A percentile compares a stretch with the other conserved stretches of the same genome.
phyloP scores from a whole-genome alignment of 2,113 vertebrate species.

The Mesocricetus auratus region DNA sequence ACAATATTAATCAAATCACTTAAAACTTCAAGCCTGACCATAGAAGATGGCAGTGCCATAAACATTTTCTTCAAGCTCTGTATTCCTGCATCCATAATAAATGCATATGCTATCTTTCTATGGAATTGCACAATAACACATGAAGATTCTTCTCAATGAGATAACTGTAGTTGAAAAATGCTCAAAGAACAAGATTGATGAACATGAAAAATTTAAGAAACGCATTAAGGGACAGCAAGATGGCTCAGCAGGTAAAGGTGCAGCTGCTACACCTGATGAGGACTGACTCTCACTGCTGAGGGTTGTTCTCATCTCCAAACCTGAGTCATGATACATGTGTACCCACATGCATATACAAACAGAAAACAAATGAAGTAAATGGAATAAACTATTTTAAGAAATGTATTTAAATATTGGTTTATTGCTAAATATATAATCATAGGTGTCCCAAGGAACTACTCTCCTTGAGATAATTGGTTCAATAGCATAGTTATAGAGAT shows the following conservation, averaged over 20 bases:
- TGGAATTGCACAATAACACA: neutral
- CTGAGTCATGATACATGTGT: neutral
- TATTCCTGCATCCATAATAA: neutral
- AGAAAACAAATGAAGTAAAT: neutral
- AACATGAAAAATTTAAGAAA: neutral
- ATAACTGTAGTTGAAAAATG: neutral
- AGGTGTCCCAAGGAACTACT: neutral
- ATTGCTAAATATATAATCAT: neutral
- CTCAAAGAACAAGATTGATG: neutral
- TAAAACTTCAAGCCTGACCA: conserved; percentile 23
- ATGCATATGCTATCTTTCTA: neutral
- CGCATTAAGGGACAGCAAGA: neutral
- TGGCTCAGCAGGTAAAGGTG: neutral
- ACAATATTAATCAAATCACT: neutral
- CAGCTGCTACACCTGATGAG: neutral
- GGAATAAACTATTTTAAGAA: neutral
- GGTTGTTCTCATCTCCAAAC: neutral
- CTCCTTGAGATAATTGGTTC: neutral
- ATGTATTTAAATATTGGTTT: conserved; percentile 8
- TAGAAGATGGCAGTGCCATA: neutral
- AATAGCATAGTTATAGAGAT: neutral
- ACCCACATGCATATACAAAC: neutral
- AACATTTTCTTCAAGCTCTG: conserved; percentile 5
- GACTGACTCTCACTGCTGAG: neutral
- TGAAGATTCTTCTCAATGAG: neutral